phyloP scores from a whole-genome alignment of 2,113 vertebrate genomes.

The Megaleporinus macrocephalus region DNA sequence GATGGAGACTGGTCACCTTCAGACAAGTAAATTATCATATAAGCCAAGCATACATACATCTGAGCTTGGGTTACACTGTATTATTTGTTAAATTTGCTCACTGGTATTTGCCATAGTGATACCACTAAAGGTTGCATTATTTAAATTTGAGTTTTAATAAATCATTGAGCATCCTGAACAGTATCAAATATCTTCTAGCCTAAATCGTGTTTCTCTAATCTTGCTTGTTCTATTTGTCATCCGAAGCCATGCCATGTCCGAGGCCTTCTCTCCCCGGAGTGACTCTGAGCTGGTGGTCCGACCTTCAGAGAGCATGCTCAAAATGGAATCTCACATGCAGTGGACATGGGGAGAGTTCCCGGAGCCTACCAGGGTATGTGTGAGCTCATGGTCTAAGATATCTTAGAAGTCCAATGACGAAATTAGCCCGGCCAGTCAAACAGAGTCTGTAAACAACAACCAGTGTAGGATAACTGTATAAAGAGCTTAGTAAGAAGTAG shows the following conservation, averaged over 20 bases:
- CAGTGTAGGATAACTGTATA: too few species aligned
- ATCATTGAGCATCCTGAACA: too few species aligned
- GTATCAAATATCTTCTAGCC: too few species aligned
- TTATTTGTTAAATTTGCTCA: too few species aligned
- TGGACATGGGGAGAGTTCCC: constrained; percentile 99
- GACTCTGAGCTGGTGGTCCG: constrained; percentile 94
- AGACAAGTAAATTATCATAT: constrained; percentile 77
- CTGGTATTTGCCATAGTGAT: too few species aligned
- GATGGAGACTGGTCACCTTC: constrained; percentile 90
- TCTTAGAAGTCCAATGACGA: not conserved
- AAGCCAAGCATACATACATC: not conserved
- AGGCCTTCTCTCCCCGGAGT: constrained; percentile 90
- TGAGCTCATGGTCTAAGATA: not conserved
- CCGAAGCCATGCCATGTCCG: constrained; percentile 78
- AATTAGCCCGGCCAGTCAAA: too few species aligned
- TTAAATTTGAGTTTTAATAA: too few species aligned
- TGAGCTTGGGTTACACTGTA: too few species aligned
- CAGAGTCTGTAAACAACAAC: too few species aligned
- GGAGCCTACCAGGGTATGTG: constrained; percentile 91
- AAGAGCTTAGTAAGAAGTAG: too few species aligned
- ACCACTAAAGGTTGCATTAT: too few species aligned
- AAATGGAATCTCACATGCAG: constrained; percentile 94
- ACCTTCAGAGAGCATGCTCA: constrained; percentile 86
- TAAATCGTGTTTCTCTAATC: not conserved
- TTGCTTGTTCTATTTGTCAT: constrained; percentile 9